Conservation (phyloP, 2,888 invertebrate species). For the Machimus rusticus region DNA sequence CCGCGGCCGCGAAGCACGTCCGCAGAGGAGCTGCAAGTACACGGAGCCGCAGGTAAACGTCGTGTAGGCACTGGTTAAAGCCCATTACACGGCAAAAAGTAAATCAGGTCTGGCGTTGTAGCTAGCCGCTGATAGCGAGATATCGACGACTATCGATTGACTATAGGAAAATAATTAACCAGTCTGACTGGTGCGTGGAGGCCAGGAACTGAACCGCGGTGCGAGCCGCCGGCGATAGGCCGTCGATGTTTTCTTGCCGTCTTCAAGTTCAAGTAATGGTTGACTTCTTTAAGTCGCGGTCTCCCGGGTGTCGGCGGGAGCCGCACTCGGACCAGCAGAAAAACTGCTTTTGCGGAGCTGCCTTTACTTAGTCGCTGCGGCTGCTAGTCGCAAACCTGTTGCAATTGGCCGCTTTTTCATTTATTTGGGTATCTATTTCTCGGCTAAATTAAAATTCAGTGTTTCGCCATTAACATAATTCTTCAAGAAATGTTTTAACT, state of each 20-base stretch:
- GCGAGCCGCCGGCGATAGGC: neutral
- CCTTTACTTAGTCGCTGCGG: neutral
- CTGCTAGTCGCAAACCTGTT: neutral
- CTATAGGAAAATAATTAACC: slow-evolving; percentile 28
- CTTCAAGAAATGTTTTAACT: neutral
- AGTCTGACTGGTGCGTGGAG: slow-evolving; percentile 4
- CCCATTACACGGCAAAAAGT: slow-evolving; percentile 2
- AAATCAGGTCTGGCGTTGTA: neutral
- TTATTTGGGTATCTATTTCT: slow-evolving; percentile 12
- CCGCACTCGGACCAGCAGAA: neutral
- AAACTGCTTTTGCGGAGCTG: neutral
- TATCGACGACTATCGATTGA: slow-evolving; percentile 2
- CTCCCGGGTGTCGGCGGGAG: neutral
- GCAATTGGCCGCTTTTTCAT: slow-evolving; percentile 23
- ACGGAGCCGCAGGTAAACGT: neutral
- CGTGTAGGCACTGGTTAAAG: neutral
- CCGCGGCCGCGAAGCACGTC: neutral
- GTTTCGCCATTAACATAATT: slow-evolving; percentile 11
- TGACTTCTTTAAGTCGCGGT: neutral
- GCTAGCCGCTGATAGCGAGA: neutral
- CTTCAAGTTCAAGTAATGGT: slow-evolving; percentile 1
- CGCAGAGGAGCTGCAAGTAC: neutral
- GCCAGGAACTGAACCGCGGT: neutral
- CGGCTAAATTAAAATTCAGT: neutral
- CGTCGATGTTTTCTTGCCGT: neutral